phyloP scores from a whole-genome alignment of 2,797 vertebrate genomes.

The Hafferia zeledoni region DNA sequence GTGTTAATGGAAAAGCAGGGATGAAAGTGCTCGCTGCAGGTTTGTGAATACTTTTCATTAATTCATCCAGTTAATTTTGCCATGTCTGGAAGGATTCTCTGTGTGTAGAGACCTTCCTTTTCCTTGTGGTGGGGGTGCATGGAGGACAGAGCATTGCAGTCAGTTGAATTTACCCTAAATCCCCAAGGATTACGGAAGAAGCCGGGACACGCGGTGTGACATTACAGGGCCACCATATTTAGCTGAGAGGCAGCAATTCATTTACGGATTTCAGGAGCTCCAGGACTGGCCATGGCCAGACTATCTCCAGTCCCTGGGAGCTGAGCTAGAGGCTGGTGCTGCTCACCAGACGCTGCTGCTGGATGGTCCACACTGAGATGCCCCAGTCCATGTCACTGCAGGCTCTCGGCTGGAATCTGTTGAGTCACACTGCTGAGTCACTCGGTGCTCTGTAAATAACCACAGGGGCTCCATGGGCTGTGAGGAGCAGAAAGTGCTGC shows the following conservation, averaged over 20 bases:
- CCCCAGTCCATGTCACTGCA: accelerated
- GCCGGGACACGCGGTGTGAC: background rate
- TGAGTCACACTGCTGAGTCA: background rate
- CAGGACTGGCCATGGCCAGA: accelerated
- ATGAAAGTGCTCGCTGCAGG: background rate
- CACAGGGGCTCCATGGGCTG: accelerated
- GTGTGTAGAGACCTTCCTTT: background rate
- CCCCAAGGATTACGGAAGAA: background rate
- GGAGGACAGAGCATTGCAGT: background rate
- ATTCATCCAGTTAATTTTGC: background rate
- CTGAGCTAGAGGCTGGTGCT: background rate
- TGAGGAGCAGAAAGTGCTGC: background rate
- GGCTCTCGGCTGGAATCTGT: background rate
- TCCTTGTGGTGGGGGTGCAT: accelerated
- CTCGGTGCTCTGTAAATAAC: background rate
- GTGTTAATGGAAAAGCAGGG: conserved; percentile 20
- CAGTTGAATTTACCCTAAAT: background rate
- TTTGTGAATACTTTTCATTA: background rate
- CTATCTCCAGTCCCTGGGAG: background rate
- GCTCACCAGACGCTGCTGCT: accelerated
- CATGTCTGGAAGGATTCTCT: background rate
- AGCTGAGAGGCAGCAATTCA: background rate
- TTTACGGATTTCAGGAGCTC: background rate
- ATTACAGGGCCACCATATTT: background rate
- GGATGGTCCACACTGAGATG: background rate